A percentile compares a stretch with the other conserved stretches of the same genome.
Conservation (phyloP, 1,140 invertebrate genomes). For the Sarcophaga bullata region DNA sequence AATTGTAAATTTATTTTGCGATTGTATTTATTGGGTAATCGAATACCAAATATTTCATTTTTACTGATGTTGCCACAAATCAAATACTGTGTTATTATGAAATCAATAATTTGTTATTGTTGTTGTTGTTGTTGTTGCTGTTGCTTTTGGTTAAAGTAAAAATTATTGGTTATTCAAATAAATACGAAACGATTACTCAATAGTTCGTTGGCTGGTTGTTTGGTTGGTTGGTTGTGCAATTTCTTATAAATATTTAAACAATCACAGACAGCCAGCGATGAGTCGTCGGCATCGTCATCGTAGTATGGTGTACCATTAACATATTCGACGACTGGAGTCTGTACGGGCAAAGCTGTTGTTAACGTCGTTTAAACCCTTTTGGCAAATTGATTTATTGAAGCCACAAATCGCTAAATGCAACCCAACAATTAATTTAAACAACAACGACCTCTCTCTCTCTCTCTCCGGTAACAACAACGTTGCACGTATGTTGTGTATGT, state of each 20-base stretch:
- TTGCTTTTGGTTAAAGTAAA: background rate
- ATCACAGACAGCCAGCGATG: no score
- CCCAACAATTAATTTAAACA: slow-evolving; percentile 43
- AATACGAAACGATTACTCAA: slow-evolving; percentile 10
- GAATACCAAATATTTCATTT: no score
- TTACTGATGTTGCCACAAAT: no score
- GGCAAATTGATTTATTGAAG: slow-evolving; percentile 35
- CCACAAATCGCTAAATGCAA: slow-evolving; percentile 47
- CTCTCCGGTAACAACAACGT: background rate
- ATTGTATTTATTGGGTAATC: no score
- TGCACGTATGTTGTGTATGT: no score
- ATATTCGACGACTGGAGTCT: no score
- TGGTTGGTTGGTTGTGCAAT: background rate
- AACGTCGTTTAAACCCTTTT: slow-evolving; percentile 23
- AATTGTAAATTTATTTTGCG: no score
- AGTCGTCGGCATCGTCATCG: no score
- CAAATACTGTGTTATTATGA: no score
- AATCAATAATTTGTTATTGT: no score
- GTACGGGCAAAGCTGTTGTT: background rate
- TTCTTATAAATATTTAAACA: slow-evolving; percentile 1
- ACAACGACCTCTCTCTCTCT: slow-evolving; percentile 18
- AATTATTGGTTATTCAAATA: slow-evolving; percentile 25
- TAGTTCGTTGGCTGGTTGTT: background rate
- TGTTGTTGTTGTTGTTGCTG: background rate
- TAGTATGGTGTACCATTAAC: no score